A percentile compares a stretch with the other conserved stretches of the same genome.
Conservation (phyloP, 2,888 invertebrate species). For the Tholera decimalis region DNA sequence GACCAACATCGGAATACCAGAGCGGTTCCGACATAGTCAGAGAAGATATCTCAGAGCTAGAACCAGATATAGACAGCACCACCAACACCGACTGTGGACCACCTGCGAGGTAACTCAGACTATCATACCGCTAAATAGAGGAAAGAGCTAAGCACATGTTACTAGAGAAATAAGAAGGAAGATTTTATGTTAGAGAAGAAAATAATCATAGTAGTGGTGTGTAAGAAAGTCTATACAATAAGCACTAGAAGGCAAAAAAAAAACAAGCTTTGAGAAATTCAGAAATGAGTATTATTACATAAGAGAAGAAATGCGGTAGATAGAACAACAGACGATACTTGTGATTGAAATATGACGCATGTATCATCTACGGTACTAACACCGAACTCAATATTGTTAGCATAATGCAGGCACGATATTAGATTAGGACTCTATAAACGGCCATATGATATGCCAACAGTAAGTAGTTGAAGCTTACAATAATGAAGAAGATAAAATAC, state of each 20-base stretch:
- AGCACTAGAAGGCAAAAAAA: not conserved
- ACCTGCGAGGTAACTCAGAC: constrained; percentile 91
- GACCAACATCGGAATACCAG: constrained; percentile 88
- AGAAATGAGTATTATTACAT: not conserved
- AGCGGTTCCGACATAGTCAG: constrained; percentile 90
- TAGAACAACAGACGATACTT: too few relatives aligned
- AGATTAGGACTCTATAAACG: too few relatives aligned
- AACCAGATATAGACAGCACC: constrained; percentile 85
- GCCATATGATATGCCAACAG: too few relatives aligned
- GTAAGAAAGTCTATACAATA: not conserved
- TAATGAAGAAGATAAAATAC: too few relatives aligned
- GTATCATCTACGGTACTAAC: too few relatives aligned
- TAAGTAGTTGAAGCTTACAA: too few relatives aligned
- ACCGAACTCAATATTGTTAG: too few relatives aligned
- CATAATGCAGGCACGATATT: too few relatives aligned
- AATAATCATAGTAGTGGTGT: not conserved
- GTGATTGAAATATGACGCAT: too few relatives aligned
- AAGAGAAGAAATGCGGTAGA: not conserved
- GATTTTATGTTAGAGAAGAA: not conserved
- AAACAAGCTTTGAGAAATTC: not conserved
- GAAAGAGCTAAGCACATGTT: constrained; percentile 62
- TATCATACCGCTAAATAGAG: constrained; percentile 15
- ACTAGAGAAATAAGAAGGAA: not conserved
- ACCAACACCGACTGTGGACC: constrained; percentile 92
- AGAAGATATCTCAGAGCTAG: constrained; percentile 92